These are phyloP conservation scores for Archocentrus centrarchus DNA, from an alignment of 2,113 vertebrate species.

Conservation along the genomic window DNA sequence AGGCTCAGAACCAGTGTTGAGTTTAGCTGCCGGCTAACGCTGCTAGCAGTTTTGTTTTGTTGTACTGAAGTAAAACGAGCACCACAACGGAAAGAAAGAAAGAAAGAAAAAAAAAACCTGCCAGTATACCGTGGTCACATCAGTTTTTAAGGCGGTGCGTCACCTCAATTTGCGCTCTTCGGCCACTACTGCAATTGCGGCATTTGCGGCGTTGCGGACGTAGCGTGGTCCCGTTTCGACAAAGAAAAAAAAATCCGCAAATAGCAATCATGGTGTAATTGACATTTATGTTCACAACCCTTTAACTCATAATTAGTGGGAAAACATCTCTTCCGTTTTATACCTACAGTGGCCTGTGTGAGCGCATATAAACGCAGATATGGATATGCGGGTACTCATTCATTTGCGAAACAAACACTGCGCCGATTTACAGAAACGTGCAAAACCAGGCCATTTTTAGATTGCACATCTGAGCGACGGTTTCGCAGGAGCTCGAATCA, in stretches of 20 bases:
- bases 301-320: rapidly evolving
- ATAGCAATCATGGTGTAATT: conserved; percentile 53
- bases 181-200: conserved; percentile 68
- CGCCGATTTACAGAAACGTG: conserved; percentile 78
- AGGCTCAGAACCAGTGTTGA: not conserved
- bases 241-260: conserved; percentile 80
- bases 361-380: not conserved
- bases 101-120: not conserved
- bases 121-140: rapidly evolving
- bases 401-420: conserved; percentile 82
- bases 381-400: conserved; percentile 61
- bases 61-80: not conserved
- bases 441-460: conserved; percentile 80
- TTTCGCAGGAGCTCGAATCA: not conserved
- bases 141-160: conserved; percentile 25
- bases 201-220: conserved; percentile 71
- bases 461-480: conserved; percentile 66
- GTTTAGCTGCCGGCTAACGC: conserved; percentile 52
- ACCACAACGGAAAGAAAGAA: not conserved
- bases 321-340: rapidly evolving
- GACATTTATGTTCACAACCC: not conserved
- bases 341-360: rapidly evolving
- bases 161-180: conserved; percentile 39
- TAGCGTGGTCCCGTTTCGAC: conserved; percentile 77
- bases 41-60: conserved; percentile 32